A percentile compares a stretch with the other conserved stretches of the same genome.
Evolutionary conservation across 2,113 vertebrate genomes (phyloP).

Genomic region (Campylorhamphus procurvoides): DNA sequence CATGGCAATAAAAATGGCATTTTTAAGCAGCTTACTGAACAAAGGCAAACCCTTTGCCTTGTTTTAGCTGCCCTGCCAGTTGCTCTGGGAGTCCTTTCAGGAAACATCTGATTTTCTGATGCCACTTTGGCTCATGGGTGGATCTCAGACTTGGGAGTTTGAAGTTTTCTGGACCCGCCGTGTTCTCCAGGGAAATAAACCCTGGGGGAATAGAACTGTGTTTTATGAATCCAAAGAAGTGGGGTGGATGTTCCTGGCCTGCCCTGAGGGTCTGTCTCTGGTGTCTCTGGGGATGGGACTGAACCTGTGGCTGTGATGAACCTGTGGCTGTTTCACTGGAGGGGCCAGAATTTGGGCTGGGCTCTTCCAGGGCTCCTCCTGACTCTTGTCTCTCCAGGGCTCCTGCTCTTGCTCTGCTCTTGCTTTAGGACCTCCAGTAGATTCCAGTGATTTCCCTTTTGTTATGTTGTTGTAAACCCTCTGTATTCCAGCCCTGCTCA

Average conservation of each 20-base stretch:
- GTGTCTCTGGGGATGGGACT: fast-evolving
- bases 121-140: fast-evolving
- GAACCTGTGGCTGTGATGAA: fast-evolving
- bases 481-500: neutral
- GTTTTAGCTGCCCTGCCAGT: fast-evolving
- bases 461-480: neutral
- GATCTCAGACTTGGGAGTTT: neutral
- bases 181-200: fast-evolving
- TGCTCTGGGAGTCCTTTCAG: neutral
- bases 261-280: neutral
- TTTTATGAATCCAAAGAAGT: fast-evolving
- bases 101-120: neutral
- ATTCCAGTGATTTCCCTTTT: neutral
- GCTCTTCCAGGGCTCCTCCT: neutral
- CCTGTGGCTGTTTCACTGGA: fast-evolving
- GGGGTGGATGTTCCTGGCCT: neutral
- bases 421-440: neutral
- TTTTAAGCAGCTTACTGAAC: fast-evolving
- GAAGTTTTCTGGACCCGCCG: neutral
- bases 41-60: neutral
- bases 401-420: neutral
- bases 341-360: neutral
- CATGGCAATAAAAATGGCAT: fast-evolving
- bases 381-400: fast-evolving
- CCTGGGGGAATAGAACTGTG: neutral